Base-by-base conservation (phyloP, 2,797 vertebrate species). In the Urophycis tenuis region DNA sequence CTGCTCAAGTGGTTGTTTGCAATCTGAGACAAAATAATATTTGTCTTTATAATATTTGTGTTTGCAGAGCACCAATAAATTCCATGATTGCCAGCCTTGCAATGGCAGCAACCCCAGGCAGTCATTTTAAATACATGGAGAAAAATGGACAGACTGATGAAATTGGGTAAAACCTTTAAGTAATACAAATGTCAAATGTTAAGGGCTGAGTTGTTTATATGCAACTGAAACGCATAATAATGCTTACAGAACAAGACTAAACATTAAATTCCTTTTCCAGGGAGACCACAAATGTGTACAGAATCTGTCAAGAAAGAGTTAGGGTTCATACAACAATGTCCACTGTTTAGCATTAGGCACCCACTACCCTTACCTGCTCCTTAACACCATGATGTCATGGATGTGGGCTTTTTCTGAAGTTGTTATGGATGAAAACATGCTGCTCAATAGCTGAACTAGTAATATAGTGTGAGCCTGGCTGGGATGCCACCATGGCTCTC, bases 181-280 rank as follows among this genome's bases (percentile, higher is more conserved):
- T 14, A 45, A 22, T 60, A 25, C 22, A 60, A 60, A 60, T 60
- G 53, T 60, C 53, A 60, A 5, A 53, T 53, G 1, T 53, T 53
- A 53, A 53, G 45, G 45, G 19, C 45, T 22, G 45, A n/a, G n/a
- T 60, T 60, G n/a, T 60, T 60, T 60, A 60, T 53, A 53, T 10
- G 53, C 53, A 60, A 60, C 22, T 60, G 10, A 60, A 60, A 31
- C 17, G 31, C 19, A 34, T 75, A 41, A 75, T 78, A 75, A 60
- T 71, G 3, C 8, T 31, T 75, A 79, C 78, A 33, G 75, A 36
- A 75, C 71, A 77, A 19, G 45, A 49, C 45, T 49, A 49, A 49
- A 49, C 45, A 49, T 49, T 5, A 22, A 49, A 49, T 49, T 49
- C 19, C 45, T 49, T 49, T 49, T 49, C 45, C 45, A 15, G 14